Base-by-base conservation (phyloP, 1,140 invertebrate genomes). In the Whitmania pigra region DNA sequence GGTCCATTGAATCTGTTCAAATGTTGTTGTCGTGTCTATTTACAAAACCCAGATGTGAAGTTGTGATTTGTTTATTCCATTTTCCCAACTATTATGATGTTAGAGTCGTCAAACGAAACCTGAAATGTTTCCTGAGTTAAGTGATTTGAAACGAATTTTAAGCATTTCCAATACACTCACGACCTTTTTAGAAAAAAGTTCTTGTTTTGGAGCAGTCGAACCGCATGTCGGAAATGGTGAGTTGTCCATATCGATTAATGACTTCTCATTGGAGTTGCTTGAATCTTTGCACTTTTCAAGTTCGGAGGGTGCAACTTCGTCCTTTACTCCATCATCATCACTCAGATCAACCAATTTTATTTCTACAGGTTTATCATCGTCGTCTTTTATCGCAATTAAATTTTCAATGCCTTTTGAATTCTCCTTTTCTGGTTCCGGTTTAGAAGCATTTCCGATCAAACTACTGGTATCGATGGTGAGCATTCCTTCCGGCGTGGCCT, bases 361-460 rank as follows among this genome's bases (percentile, higher is more conserved):
- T 63, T 63, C 57, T 25, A n/a, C 20, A 63, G 57, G 29, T 63
- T 63, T 63, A 25, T 63, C 57, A 13, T 63, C 57, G 22, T 63
- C 57, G 29, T 63, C 57, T 63, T 63, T 63, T 63, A 63, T 63
- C 29, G 57, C 57, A 31, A 63, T 63, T 22, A 63, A 31, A 18
- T 63, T 63, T 63, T 63, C 57, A n/a, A 63, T 63, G 57, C 57
- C 57, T 63, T 63, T 63, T 15, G 57, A 25, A 13, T 4, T 63
- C 15, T 25, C 29, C 15, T 63, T 31, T 11, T 63, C 20, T 22
- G 22, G 5, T 17, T 63, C 57, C 0, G 22, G 22, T 31, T 63
- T 63, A 31, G 57, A 22, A 25, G 57, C 29, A 22, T 25, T 31
- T 22, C 22, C 29, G 57, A 63, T 63, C 22, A 63, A 31, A 20